Evolutionary conservation across 2,113 vertebrate genomes (phyloP).

Genomic region (Carassius auratus): DNA sequence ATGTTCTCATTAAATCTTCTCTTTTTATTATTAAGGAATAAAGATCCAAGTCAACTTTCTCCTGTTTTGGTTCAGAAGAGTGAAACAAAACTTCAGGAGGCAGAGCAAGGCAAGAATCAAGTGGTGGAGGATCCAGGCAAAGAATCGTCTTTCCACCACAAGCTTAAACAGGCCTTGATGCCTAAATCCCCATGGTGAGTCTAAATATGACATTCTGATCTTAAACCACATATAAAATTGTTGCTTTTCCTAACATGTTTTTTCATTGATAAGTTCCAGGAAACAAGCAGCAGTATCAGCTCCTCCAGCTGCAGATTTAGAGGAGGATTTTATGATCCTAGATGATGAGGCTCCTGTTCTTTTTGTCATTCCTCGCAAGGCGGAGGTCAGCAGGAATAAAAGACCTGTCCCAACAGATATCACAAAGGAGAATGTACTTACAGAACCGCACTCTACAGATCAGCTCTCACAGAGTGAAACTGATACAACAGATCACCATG

Average conservation of each 20-base stretch:
- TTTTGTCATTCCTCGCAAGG: constrained; percentile 68
- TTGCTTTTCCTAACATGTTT: background rate
- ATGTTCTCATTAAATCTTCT: background rate
- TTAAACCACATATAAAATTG: background rate
- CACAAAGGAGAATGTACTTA: constrained; percentile 43
- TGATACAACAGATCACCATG: background rate
- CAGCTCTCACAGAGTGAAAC: background rate
- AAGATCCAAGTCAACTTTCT: background rate
- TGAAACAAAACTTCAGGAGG: background rate
- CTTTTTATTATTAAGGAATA: constrained; percentile 13
- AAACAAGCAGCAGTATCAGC: constrained; percentile 43
- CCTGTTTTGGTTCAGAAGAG: background rate
- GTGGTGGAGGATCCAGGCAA: constrained; percentile 6
- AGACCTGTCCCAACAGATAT: constrained; percentile 26
- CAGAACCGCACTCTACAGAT: constrained; percentile 38
- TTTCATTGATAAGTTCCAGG: constrained; percentile 45
- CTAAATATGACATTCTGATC: background rate
- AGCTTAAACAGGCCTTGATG: constrained; percentile 57
- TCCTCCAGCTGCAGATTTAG: constrained; percentile 54
- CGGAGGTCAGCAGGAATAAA: constrained; percentile 36
- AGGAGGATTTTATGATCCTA: constrained; percentile 75
- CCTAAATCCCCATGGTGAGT: constrained; percentile 63
- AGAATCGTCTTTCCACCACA: constrained; percentile 63
- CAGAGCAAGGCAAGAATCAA: constrained; percentile 5
- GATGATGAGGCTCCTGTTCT: constrained; percentile 67